phyloP scores from a whole-genome alignment of 2,797 vertebrate genomes.

The Botia almorhae region DNA sequence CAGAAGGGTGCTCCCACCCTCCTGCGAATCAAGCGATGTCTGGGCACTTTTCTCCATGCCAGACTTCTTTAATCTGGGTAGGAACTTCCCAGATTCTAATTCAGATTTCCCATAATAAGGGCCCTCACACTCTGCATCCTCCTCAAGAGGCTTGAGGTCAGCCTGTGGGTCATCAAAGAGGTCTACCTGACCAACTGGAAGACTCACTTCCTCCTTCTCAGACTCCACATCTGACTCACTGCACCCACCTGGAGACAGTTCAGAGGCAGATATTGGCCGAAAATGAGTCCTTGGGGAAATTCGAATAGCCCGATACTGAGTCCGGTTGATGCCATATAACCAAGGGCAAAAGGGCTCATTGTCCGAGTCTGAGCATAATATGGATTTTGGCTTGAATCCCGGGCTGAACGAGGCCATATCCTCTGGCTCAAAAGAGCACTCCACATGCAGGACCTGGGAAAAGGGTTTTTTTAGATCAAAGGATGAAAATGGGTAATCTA shows the following conservation, averaged over 20 bases:
- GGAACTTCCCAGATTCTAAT: constrained; percentile 97
- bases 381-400: constrained; percentile 96
- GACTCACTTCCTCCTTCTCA: constrained; percentile 91
- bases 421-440: constrained; percentile 98
- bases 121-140: constrained; percentile 97
- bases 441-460: constrained; percentile 98
- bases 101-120: constrained; percentile 97
- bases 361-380: constrained; percentile 96
- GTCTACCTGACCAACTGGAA: constrained; percentile 84
- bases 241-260: constrained; percentile 93
- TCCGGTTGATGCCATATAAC: constrained; percentile 92
- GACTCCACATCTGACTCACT: constrained; percentile 97
- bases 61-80: constrained; percentile 95
- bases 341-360: constrained; percentile 89
- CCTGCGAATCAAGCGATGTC: constrained; percentile 98
- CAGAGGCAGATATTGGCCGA: constrained; percentile 95
- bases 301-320: constrained; percentile 96
- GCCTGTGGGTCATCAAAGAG: constrained; percentile 95
- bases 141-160: constrained; percentile 97
- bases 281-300: constrained; percentile 99
- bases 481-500: constrained; percentile 95
- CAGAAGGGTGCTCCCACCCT: constrained; percentile 86
- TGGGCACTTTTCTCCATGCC: constrained; percentile 99
- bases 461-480: constrained; percentile 96
- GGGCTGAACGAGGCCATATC: constrained; percentile 95